Base-by-base conservation (phyloP, 2,797 vertebrate species). In the Parauchenoglanis ngamensis region DNA sequence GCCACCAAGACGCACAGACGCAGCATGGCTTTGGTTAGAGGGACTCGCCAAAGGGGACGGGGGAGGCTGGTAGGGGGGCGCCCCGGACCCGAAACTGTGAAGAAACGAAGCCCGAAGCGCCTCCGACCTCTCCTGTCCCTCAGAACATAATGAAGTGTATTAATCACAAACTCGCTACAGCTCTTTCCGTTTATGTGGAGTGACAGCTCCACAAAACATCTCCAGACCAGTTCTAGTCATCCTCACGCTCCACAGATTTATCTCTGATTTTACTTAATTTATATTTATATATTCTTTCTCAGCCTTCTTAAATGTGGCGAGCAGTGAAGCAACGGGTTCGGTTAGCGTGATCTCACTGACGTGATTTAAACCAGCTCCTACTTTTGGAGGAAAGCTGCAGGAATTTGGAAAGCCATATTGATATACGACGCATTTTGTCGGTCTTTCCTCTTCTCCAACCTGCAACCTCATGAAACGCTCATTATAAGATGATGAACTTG, bases 21-120 rank as follows among this genome's bases (percentile, higher is more conserved):
- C 87, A 83, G 87, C 89, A 91, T 91, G 90, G 89, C 88, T 93
- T 90, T 90, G 89, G 90, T 92, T 92, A 91, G 89, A 77, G 76
- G 88, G 88, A 91, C 85, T 90, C 86, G 89, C 84, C 67, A 72
- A 70, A 70, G 67, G 88, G 88, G 78, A 15, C 28, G 7, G 7
- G 8, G 25, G 28, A 2, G 7, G 31, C 12, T 44, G 79, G 59
- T 5, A 1, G 35, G 21, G 31, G 90, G 87, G 80, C 28, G 86
- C 52, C 72, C 75, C 52, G 84, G 85, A 89, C 86, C 89, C 78
- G 83, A 87, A 86, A 91, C 87, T 83, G 70, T 84, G 88, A 91
- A 90, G 86, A 91, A 90, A 89, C 59, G 25, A 72, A 82, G 85
- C 82, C 77, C 61, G 65, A 84, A 85, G 84, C 86, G 77, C 86